A percentile compares a stretch with the other conserved stretches of the same genome.
Evolutionary conservation across 2,888 invertebrate genomes (phyloP).

Genomic region (Homarus gammarus): DNA sequence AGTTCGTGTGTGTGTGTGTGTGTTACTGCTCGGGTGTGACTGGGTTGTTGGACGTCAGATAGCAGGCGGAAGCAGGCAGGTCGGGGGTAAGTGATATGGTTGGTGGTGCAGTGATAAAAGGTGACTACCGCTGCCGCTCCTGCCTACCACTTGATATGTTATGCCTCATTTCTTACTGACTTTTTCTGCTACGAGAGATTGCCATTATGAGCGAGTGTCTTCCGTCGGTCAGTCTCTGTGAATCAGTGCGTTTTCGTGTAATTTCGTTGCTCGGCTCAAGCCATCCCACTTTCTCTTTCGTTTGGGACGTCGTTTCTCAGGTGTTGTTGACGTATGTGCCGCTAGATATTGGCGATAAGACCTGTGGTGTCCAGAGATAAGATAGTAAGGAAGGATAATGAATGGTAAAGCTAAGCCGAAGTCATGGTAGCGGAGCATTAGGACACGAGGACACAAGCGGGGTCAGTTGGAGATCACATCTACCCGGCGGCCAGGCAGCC

Average conservation of each 20-base stretch:
- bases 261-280: background rate
- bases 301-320: background rate
- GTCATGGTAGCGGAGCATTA: slow-evolving; percentile 53
- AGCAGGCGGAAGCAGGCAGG: no score
- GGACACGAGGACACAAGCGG: slow-evolving; percentile 70
- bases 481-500: slow-evolving; percentile 70
- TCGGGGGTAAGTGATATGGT: no score
- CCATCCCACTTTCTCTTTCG: slow-evolving; percentile 53
- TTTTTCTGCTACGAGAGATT: slow-evolving; percentile 55
- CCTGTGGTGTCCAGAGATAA: background rate
- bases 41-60: no score
- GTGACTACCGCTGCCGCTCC: no score
- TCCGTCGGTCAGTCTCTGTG: slow-evolving; percentile 66
- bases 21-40: no score
- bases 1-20: no score
- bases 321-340: no score
- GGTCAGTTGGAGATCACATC: slow-evolving; percentile 72
- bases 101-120: no score
- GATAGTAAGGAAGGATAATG: background rate
- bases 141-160: slow-evolving; percentile 26
- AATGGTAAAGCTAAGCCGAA: slow-evolving; percentile 58
- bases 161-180: slow-evolving; percentile 49
- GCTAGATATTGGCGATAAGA: background rate
- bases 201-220: slow-evolving; percentile 64
- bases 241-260: slow-evolving; percentile 50